Conservation (phyloP, 2,113 vertebrate genomes). For the Ceyx margarethae region DNA sequence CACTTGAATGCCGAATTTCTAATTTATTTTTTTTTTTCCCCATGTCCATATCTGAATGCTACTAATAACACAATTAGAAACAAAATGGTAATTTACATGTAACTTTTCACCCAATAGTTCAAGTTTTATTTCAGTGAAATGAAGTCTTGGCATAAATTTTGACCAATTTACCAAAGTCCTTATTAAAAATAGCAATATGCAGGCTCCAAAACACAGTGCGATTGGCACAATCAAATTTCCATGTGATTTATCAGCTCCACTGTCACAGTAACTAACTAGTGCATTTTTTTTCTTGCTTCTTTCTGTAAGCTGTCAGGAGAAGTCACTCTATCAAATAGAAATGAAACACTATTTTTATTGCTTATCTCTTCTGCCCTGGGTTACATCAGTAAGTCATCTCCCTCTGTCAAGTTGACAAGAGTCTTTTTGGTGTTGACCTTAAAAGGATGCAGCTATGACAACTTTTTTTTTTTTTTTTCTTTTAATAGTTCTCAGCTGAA, state of each 20-base stretch:
- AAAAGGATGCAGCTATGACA: slow-evolving; percentile 59
- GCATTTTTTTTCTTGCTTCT: slow-evolving; percentile 5
- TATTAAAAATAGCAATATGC: neutral
- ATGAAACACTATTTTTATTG: slow-evolving; percentile 47
- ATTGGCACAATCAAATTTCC: neutral
- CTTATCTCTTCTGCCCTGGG: slow-evolving; percentile 50
- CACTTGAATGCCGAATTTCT: neutral
- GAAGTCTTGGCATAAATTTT: neutral
- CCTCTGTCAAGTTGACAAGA: slow-evolving; percentile 10
- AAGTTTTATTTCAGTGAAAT: neutral
- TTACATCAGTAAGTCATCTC: slow-evolving; percentile 59
- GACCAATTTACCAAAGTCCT: neutral
- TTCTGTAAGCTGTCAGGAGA: neutral
- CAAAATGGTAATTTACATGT: neutral
- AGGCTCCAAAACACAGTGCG: neutral
- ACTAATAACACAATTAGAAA: neutral
- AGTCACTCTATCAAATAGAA: slow-evolving; percentile 49
- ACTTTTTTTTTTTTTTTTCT: neutral
- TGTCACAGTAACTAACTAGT: neutral
- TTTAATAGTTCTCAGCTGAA: slow-evolving; percentile 26
- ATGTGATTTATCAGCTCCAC: slow-evolving; percentile 1
- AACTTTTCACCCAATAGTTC: neutral
- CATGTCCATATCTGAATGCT: neutral
- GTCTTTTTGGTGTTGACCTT: slow-evolving; percentile 49
- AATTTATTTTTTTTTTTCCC: neutral